These are phyloP conservation scores for Papilio polytes DNA, from an alignment of 1,140 invertebrate genomes.

Conservation along the genomic window DNA sequence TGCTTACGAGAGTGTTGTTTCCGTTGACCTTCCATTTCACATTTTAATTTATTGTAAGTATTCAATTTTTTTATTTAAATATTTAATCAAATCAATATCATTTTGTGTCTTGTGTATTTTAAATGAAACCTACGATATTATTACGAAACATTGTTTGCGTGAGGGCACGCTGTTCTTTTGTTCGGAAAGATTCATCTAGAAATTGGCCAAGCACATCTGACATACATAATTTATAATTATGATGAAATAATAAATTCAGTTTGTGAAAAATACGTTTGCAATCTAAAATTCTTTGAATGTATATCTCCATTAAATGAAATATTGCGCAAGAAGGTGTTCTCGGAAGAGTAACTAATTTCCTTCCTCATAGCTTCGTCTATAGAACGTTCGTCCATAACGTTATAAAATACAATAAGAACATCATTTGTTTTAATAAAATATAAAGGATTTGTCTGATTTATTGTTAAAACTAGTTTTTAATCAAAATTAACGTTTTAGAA, in stretches of 20 bases:
- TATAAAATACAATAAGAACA: neutral
- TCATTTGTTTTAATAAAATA: neutral
- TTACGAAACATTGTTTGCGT: neutral
- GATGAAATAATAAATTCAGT: neutral
- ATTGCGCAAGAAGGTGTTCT: slow-evolving; percentile 37
- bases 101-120: neutral
- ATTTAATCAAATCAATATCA: neutral
- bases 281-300: neutral
- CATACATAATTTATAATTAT: too few relatives aligned
- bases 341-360: slow-evolving; percentile 17
- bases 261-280: neutral
- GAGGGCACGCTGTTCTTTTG: slow-evolving; percentile 26
- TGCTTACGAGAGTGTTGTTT: slow-evolving; percentile 11
- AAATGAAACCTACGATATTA: neutral
- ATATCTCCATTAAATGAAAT: slow-evolving; percentile 5
- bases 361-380: slow-evolving; percentile 22
- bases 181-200: slow-evolving; percentile 36
- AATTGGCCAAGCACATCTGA: neutral
- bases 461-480: neutral
- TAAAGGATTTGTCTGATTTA: neutral
- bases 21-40: slow-evolving; percentile 16
- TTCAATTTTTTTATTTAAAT: neutral
- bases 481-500: neutral
- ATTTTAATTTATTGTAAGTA: slow-evolving; percentile 39
- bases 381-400: neutral